Conservation (phyloP, 1,140 invertebrate species). For the Drosophila obscura region DNA sequence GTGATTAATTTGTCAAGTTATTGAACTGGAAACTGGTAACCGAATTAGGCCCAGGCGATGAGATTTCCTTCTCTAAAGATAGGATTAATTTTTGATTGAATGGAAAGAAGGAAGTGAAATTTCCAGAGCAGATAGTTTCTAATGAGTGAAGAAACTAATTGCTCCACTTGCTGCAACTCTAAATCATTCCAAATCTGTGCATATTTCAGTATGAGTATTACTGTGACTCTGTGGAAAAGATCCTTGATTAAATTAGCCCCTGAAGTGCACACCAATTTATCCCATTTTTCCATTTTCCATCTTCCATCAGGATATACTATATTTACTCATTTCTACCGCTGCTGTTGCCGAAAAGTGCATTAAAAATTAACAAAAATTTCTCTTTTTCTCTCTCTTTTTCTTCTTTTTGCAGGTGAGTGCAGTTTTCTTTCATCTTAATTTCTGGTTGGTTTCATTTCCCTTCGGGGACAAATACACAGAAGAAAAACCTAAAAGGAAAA, state of each 20-base stretch:
- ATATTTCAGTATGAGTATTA: too few species aligned
- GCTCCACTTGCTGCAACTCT: too few species aligned
- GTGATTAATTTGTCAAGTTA: conserved; percentile 1
- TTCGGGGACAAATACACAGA: background rate
- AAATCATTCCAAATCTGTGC: too few species aligned
- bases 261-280: background rate
- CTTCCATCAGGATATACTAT: background rate
- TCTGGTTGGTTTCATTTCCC: conserved; percentile 42
- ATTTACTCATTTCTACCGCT: conserved; percentile 14
- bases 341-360: conserved; percentile 25
- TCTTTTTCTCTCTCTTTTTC: conserved; percentile 19
- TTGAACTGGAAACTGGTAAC: background rate
- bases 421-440: conserved; percentile 48
- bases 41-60: too few species aligned
- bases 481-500: conserved; percentile 4
- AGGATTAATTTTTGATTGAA: too few species aligned
- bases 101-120: too few species aligned
- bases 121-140: too few species aligned
- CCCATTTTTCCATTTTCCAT: background rate
- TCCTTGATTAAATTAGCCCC: conserved; percentile 29
- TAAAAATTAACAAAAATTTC: conserved; percentile 37
- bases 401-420: conserved; percentile 70
- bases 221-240: background rate
- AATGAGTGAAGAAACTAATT: too few species aligned
- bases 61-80: too few species aligned